Conservation (phyloP, 2,113 vertebrate genomes). For the Nannospalax galili region DNA sequence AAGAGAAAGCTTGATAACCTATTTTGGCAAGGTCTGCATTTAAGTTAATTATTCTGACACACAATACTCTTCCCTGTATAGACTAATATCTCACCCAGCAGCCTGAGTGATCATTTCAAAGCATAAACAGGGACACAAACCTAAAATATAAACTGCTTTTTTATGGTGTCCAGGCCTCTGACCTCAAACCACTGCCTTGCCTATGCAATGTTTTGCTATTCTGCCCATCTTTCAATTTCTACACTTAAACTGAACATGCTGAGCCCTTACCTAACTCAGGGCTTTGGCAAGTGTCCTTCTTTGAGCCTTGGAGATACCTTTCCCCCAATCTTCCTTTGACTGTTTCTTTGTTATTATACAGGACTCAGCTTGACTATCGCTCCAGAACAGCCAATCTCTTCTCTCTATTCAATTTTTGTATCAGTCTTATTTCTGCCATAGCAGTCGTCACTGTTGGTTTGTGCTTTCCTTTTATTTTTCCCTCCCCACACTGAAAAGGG, state of each 20-base stretch:
- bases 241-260: background rate
- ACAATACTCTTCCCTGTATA: background rate
- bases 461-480: background rate
- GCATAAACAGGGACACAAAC: background rate
- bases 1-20: background rate
- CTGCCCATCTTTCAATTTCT: background rate
- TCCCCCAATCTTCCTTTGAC: background rate
- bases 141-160: background rate
- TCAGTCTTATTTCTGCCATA: slow-evolving; percentile 12
- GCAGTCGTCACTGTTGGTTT: slow-evolving; percentile 1
- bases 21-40: background rate
- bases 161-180: background rate
- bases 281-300: background rate
- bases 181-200: background rate
- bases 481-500: background rate
- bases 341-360: background rate
- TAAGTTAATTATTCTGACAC: background rate
- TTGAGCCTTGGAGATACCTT: background rate
- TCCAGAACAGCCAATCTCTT: background rate
- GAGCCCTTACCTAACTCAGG: background rate
- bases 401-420: background rate
- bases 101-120: background rate
- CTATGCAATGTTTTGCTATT: background rate
- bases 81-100: background rate
- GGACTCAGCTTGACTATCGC: background rate